A percentile compares a stretch with the other conserved stretches of the same genome.
Conservation (phyloP, 2,113 vertebrate species). For the Erythrolamprus reginae region DNA sequence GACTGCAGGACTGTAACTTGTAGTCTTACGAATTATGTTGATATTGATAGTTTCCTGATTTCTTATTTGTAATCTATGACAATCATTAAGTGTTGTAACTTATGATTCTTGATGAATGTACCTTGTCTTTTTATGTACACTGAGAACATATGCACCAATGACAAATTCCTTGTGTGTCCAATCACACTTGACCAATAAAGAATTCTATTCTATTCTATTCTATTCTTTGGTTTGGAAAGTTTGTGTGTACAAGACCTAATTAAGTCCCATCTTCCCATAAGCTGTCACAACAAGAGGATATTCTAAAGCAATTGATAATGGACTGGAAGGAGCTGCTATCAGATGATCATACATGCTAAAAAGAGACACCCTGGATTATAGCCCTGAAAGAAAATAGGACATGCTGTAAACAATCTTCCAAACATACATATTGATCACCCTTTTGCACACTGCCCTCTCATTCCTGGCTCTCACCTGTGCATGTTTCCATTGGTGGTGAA, state of each 20-base stretch:
- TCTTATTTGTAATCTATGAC: no score
- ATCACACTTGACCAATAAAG: no score
- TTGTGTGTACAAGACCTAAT: not conserved
- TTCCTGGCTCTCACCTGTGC: constrained; percentile 82
- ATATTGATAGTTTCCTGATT: no score
- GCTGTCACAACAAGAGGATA: not conserved
- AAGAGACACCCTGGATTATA: not conserved
- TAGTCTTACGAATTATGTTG: no score
- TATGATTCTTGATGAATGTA: no score
- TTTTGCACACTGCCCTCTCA: constrained; percentile 1
- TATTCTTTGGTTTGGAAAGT: no score
- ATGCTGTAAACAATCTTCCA: not conserved
- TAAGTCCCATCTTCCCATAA: not conserved
- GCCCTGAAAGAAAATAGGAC: not conserved
- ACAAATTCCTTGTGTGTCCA: no score
- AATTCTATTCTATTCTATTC: no score
- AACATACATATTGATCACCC: constrained; percentile 9
- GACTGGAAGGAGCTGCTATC: not conserved
- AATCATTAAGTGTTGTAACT: no score
- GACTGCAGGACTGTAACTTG: no score
- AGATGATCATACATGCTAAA: not conserved
- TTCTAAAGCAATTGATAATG: not conserved
- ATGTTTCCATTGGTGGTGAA: constrained; percentile 99
- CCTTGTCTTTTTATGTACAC: no score
- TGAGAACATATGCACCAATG: no score